These are phyloP conservation scores for Drosophila demipolita DNA, from an alignment of 2,888 invertebrate species.

Conservation along the genomic window DNA sequence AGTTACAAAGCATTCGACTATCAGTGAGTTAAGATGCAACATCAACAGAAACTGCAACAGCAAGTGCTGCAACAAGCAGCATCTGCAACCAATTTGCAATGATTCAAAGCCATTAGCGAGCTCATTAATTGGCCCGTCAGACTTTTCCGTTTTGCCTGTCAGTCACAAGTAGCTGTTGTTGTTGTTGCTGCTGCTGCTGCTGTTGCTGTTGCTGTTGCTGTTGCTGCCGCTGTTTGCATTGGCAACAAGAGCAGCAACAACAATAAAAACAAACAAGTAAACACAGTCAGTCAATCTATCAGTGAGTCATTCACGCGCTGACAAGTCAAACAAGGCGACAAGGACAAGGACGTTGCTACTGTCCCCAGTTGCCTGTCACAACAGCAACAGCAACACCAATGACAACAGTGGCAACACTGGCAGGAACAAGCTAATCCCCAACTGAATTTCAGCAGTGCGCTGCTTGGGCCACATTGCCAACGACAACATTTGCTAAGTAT, in stretches of 20 bases:
- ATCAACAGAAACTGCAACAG: background rate
- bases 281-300: slow-evolving; percentile 67
- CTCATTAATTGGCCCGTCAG: slow-evolving; percentile 71
- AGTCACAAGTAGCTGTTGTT: slow-evolving; percentile 32
- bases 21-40: slow-evolving; percentile 43
- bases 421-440: slow-evolving; percentile 67
- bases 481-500: slow-evolving; percentile 75
- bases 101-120: slow-evolving; percentile 66
- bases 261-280: slow-evolving; percentile 53
- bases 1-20: slow-evolving; percentile 30
- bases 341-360: slow-evolving; percentile 53
- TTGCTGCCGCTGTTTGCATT: slow-evolving; percentile 53
- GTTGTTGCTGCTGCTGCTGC: slow-evolving; percentile 11
- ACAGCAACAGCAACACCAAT: slow-evolving; percentile 22
- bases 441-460: slow-evolving; percentile 52
- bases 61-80: slow-evolving; percentile 10
- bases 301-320: slow-evolving; percentile 74
- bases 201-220: slow-evolving; percentile 3
- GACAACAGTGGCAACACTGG: slow-evolving; percentile 20
- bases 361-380: slow-evolving; percentile 37
- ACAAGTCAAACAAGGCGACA: slow-evolving; percentile 68
- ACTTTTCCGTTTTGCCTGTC: slow-evolving; percentile 59
- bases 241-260: slow-evolving; percentile 46
- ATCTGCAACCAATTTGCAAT: slow-evolving; percentile 28
- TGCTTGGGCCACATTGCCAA: slow-evolving; percentile 41